These are phyloP conservation scores for Lingula anatina DNA, from an alignment of 2,888 invertebrate genomes.

Conservation along the genomic window DNA sequence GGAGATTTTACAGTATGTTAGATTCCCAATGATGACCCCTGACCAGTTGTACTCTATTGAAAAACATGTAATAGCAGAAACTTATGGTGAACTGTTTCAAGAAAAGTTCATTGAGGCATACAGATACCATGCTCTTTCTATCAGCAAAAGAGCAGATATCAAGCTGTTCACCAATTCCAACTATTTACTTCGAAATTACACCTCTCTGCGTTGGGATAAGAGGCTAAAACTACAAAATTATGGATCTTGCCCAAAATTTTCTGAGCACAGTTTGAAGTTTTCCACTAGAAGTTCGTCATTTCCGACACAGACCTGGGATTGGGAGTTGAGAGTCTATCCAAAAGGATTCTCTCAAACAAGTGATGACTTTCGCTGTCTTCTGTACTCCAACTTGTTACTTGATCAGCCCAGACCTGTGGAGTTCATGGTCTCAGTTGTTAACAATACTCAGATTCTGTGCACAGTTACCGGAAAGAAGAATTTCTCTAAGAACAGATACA, in stretches of 20 bases:
- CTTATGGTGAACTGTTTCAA: slow-evolving; percentile 44
- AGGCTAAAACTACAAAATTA: slow-evolving; percentile 44
- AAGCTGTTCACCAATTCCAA: slow-evolving; percentile 41
- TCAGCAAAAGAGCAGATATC: slow-evolving; percentile 39
- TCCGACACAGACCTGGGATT: slow-evolving; percentile 52
- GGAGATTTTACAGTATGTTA: slow-evolving; percentile 71
- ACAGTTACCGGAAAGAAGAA: slow-evolving; percentile 50
- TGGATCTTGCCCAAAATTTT: slow-evolving; percentile 27
- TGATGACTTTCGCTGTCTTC: slow-evolving; percentile 41
- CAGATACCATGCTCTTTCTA: slow-evolving; percentile 52
- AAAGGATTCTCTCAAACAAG: slow-evolving; percentile 38
- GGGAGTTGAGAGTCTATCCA: slow-evolving; percentile 51
- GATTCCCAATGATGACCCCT: slow-evolving; percentile 95
- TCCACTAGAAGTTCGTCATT: slow-evolving; percentile 50
- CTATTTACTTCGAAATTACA: slow-evolving; percentile 51
- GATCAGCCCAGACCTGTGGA: slow-evolving; percentile 49
- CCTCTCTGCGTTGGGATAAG: slow-evolving; percentile 53
- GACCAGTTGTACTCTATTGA: slow-evolving; percentile 80
- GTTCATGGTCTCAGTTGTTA: slow-evolving; percentile 46
- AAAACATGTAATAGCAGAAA: slow-evolving; percentile 71
- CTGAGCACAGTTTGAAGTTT: slow-evolving; percentile 45
- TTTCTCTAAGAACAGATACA: slow-evolving; percentile 53
- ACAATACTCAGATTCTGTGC: slow-evolving; percentile 46
- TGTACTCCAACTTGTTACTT: slow-evolving; percentile 44
- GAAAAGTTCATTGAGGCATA: slow-evolving; percentile 50